Conservation (phyloP, 1,140 invertebrate genomes). For the Drosophila bocqueti region DNA sequence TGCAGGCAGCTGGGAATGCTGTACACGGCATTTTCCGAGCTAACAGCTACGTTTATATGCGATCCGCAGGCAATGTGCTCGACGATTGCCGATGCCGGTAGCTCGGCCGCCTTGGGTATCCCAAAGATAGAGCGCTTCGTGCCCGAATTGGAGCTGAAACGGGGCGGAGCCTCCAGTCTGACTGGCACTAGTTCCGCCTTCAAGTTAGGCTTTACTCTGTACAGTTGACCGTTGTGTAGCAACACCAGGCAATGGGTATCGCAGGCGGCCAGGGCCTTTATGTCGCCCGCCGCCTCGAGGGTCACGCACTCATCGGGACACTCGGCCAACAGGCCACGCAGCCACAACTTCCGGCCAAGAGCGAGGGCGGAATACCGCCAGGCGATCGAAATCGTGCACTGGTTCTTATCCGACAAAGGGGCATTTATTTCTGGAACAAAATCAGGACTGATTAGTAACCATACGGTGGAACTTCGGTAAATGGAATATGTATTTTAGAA, state of each 20-base stretch:
- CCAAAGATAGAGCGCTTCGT: constrained; percentile 71
- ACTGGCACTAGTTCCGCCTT: constrained; percentile 46
- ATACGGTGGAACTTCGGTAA: not conserved
- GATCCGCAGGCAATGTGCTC: constrained; percentile 84
- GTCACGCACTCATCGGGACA: constrained; percentile 44
- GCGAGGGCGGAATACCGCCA: constrained; percentile 75
- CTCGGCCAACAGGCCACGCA: constrained; percentile 47
- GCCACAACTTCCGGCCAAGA: constrained; percentile 34
- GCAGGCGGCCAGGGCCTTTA: constrained; percentile 58
- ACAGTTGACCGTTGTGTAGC: constrained; percentile 64
- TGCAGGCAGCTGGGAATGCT: constrained; percentile 87
- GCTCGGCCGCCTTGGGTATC: constrained; percentile 15
- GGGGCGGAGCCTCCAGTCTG: constrained; percentile 46
- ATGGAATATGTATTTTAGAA: not conserved
- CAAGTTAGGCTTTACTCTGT: constrained; percentile 47
- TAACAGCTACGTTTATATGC: constrained; percentile 86
- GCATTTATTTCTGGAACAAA: constrained; percentile 56
- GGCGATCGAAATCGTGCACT: constrained; percentile 51
- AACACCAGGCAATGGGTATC: constrained; percentile 70
- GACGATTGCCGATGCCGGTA: constrained; percentile 45
- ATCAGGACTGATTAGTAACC: constrained; percentile 52
- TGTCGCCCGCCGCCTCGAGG: constrained; percentile 31
- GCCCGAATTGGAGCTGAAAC: constrained; percentile 15
- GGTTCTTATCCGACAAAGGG: constrained; percentile 18
- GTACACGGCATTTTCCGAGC: constrained; percentile 86